Evolutionary conservation across 2,888 invertebrate genomes (phyloP).

Genomic region (Lasioglossum vierecki): DNA sequence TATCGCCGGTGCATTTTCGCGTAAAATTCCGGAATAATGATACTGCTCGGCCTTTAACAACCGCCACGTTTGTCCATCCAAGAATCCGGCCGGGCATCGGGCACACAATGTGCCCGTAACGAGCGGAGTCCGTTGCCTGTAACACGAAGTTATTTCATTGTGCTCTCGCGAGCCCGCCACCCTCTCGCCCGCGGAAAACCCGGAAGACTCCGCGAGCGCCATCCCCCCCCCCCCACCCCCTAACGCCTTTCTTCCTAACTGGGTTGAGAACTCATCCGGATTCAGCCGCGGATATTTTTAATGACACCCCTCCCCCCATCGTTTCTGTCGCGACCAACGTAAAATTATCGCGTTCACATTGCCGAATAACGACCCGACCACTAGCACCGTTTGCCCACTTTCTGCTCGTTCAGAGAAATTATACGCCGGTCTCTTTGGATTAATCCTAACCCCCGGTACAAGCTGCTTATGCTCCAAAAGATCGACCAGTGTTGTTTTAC

Average conservation of each 20-base stretch:
- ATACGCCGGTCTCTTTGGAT: not conserved
- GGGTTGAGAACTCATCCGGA: constrained; percentile 70
- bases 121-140: constrained; percentile 37
- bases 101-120: constrained; percentile 34
- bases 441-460: not conserved
- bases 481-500: not conserved
- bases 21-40: constrained; percentile 55
- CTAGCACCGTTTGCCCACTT: constrained; percentile 38
- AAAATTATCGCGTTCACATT: constrained; percentile 44
- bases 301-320: constrained; percentile 57
- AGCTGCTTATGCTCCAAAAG: not conserved
- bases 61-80: constrained; percentile 28
- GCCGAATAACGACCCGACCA: constrained; percentile 33
- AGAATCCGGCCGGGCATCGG: constrained; percentile 33
- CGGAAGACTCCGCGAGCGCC: not conserved
- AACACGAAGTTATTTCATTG: constrained; percentile 65
- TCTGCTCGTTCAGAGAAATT: not conserved
- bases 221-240: not conserved
- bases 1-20: constrained; percentile 33
- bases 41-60: constrained; percentile 43
- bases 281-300: constrained; percentile 74
- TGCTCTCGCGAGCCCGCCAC: constrained; percentile 7
- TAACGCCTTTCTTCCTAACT: constrained; percentile 52
- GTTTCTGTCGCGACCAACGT: constrained; percentile 22
- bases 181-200: constrained; percentile 18